Conservation (phyloP, 2,113 vertebrate genomes). For the Propithecus coquereli region DNA sequence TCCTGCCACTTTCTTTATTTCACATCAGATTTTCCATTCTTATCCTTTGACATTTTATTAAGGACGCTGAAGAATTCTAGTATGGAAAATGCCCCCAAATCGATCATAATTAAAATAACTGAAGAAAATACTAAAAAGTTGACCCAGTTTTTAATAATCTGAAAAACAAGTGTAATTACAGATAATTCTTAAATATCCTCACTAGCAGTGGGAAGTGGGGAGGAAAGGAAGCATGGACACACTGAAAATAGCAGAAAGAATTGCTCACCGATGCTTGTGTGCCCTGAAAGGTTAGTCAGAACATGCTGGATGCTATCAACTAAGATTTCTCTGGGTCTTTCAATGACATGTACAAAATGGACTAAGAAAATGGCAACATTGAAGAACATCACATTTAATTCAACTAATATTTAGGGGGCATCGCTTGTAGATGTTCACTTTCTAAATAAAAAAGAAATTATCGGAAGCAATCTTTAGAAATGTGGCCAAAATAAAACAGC, state of each 20-base stretch:
- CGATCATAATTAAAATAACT: neutral
- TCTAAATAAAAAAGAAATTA: neutral
- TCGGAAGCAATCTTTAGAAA: neutral
- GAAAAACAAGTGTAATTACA: neutral
- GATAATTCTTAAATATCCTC: neutral
- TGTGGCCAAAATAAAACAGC: neutral
- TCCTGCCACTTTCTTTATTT: neutral
- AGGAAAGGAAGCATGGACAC: neutral
- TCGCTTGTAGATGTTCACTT: neutral
- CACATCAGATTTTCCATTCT: neutral
- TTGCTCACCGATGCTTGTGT: neutral
- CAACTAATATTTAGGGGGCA: neutral
- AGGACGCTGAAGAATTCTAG: neutral
- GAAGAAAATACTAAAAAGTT: neutral
- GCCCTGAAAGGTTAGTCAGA: neutral
- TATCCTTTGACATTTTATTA: neutral
- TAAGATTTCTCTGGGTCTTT: neutral
- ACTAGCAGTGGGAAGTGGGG: neutral
- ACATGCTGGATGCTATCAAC: neutral
- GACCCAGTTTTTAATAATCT: neutral
- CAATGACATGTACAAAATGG: neutral
- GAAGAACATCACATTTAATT: neutral
- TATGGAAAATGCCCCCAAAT: neutral
- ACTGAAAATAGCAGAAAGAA: neutral
- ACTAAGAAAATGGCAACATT: neutral